phyloP scores from a whole-genome alignment of 2,797 vertebrate species.

The Meda fulgida region DNA sequence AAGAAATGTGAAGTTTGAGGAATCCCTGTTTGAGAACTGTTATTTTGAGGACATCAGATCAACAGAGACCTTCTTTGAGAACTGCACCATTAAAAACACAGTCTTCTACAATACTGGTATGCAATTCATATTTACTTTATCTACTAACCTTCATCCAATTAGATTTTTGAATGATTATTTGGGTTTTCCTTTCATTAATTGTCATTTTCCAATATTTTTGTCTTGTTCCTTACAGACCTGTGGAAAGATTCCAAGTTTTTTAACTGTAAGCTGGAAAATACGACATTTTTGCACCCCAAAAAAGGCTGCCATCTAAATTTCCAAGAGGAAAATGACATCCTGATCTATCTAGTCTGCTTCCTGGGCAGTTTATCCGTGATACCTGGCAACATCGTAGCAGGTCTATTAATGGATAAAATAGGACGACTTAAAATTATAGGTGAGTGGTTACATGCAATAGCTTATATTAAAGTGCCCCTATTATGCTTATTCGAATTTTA shows the following conservation, averaged over 20 bases:
- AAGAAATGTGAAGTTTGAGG: conserved; percentile 92
- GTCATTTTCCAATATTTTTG: not conserved
- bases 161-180: not conserved
- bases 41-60: conserved; percentile 94
- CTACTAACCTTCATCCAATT: not conserved
- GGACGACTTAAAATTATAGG: conserved; percentile 95
- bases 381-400: conserved; percentile 96
- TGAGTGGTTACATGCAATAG: conserved; percentile 70
- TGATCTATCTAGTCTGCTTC: conserved; percentile 97
- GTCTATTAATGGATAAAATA: conserved; percentile 94
- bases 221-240: conserved; percentile 79
- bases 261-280: conserved; percentile 88
- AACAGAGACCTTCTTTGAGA: conserved; percentile 93
- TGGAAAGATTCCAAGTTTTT: conserved; percentile 89
- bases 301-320: conserved; percentile 94
- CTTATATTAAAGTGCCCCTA: not conserved
- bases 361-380: conserved; percentile 92
- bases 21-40: conserved; percentile 91
- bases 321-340: conserved; percentile 92
- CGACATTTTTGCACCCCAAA: conserved; percentile 86
- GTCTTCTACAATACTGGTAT: conserved; percentile 93
- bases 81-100: conserved; percentile 91
- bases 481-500: not conserved
- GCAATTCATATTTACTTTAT: not conserved
- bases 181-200: not conserved